Evolutionary conservation across 2,113 vertebrate genomes (phyloP).

Genomic region (Esox niger): DNA sequence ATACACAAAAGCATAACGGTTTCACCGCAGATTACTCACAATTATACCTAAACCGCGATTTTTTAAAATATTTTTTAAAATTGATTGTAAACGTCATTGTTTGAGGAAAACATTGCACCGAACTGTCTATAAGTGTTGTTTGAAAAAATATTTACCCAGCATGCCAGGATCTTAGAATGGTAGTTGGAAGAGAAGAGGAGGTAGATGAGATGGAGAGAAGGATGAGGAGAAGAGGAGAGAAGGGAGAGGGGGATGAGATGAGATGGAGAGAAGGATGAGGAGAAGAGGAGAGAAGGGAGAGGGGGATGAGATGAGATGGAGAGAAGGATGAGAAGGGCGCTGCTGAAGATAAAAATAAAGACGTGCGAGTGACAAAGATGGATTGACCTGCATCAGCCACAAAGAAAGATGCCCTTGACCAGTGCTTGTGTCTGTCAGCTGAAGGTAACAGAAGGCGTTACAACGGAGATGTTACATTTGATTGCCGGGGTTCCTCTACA

Average conservation of each 20-base stretch:
- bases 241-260: background rate
- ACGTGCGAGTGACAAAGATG: constrained; percentile 36
- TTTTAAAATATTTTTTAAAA: background rate
- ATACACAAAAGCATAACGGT: too few species aligned
- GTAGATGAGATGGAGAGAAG: too few species aligned
- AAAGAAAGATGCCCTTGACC: constrained; percentile 53
- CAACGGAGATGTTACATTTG: constrained; percentile 12
- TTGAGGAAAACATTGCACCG: background rate
- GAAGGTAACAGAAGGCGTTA: constrained; percentile 21
- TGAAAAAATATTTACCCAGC: constrained; percentile 1
- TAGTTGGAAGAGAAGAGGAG: too few species aligned
- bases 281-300: background rate
- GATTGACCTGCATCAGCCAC: constrained; percentile 36
- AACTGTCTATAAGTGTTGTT: constrained; percentile 8
- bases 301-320: background rate
- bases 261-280: background rate
- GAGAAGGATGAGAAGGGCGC: background rate
- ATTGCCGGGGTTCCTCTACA: constrained; percentile 33
- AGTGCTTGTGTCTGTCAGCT: constrained; percentile 18
- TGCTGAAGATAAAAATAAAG: constrained; percentile 38
- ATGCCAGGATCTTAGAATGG: background rate
- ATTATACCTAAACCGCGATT: too few species aligned
- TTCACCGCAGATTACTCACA: too few species aligned
- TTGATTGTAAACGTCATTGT: background rate
- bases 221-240: too few species aligned